These are phyloP conservation scores for Branchinecta lindahli DNA, from an alignment of 1,140 invertebrate genomes.

Conservation along the genomic window DNA sequence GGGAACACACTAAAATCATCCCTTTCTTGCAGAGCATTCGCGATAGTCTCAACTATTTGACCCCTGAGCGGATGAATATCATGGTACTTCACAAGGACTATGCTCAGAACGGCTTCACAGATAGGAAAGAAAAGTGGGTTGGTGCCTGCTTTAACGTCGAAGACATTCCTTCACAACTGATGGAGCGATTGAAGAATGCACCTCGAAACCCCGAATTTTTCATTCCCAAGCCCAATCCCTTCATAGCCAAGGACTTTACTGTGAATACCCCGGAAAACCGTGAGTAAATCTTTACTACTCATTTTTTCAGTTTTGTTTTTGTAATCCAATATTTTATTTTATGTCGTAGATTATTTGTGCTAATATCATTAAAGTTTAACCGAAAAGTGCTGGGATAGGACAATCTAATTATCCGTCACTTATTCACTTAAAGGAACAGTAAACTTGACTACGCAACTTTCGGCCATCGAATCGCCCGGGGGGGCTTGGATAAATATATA, in stretches of 20 bases:
- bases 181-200: conserved; percentile 30
- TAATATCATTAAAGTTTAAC: no score
- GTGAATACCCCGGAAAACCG: conserved; percentile 34
- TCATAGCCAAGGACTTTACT: conserved; percentile 63
- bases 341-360: no score
- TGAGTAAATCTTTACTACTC: conserved; percentile 12
- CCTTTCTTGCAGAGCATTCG: conserved; percentile 25
- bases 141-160: conserved; percentile 23
- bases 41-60: conserved; percentile 25
- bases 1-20: not conserved
- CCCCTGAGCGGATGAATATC: conserved; percentile 28
- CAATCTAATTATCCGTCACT: no score
- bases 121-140: conserved; percentile 28
- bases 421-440: no score
- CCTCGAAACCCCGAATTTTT: conserved; percentile 28
- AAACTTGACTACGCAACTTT: no score
- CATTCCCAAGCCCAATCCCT: conserved; percentile 63
- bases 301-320: not conserved
- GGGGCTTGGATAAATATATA: no score
- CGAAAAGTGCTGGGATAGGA: no score
- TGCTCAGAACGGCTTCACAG: conserved; percentile 23
- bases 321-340: no score
- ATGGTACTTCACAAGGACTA: conserved; percentile 27
- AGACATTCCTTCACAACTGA: conserved; percentile 28
- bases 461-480: no score